A percentile compares a stretch with the other conserved stretches of the same genome.
These are phyloP conservation scores for Apamea sordens DNA, from an alignment of 2,888 invertebrate genomes.

Conservation along the genomic window DNA sequence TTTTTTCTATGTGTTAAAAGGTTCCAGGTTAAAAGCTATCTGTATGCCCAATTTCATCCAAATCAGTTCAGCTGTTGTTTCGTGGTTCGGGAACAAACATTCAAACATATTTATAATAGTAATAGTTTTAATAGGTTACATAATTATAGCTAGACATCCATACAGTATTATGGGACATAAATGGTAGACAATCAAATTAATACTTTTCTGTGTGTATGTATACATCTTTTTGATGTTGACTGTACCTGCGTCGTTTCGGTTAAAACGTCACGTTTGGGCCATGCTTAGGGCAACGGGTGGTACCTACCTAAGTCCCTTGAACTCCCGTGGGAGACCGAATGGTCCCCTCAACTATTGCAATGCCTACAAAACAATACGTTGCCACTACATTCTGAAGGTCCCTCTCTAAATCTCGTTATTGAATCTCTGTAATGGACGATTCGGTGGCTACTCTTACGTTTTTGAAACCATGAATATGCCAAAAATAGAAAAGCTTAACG, in stretches of 20 bases:
- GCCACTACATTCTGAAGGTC: too few relatives aligned
- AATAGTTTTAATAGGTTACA: not conserved
- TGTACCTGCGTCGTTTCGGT: not conserved
- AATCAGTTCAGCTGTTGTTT: not conserved
- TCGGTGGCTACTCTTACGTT: too few relatives aligned
- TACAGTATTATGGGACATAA: not conserved
- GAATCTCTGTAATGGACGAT: not conserved
- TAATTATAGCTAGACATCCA: not conserved
- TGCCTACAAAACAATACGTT: not conserved
- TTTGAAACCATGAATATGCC: not conserved
- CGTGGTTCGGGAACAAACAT: not conserved
- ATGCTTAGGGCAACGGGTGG: not conserved
- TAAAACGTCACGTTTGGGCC: not conserved
- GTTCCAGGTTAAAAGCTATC: not conserved
- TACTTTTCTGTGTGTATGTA: not conserved
- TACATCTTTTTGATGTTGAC: not conserved
- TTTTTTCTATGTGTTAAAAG: too few relatives aligned
- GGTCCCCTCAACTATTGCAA: not conserved
- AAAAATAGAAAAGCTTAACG: not conserved
- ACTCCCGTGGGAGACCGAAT: conserved; percentile 3
- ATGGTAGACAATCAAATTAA: not conserved
- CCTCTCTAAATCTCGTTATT: not conserved
- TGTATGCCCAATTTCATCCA: not conserved
- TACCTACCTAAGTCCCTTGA: not conserved
- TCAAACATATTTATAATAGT: too few relatives aligned